Percentiles rank a stretch among this genome's conserved stretches.
phyloP scores from a whole-genome alignment of 2,797 vertebrate species.

The Zalophus californianus region DNA sequence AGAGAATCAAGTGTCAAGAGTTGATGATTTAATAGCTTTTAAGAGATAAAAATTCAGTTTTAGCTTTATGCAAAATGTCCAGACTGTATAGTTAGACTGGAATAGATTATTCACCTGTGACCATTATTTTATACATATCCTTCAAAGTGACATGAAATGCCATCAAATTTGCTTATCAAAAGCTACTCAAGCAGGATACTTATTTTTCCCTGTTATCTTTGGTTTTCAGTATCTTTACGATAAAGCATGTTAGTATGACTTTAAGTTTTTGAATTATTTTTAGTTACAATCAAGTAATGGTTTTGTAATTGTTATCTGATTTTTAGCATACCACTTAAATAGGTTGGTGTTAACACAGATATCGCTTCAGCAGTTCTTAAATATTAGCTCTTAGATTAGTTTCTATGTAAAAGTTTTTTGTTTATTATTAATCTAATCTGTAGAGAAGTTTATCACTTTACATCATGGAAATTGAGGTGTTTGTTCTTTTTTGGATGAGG shows the following conservation, averaged over 20 bases:
- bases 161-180: slow-evolving; percentile 68
- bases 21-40: slow-evolving; percentile 60
- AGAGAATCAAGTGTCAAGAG: slow-evolving; percentile 22
- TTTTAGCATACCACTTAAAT: slow-evolving; percentile 15
- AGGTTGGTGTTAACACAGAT: neutral
- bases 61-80: slow-evolving; percentile 52
- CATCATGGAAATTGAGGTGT: neutral
- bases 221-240: slow-evolving; percentile 25
- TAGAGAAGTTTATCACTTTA: neutral
- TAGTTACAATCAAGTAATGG: slow-evolving; percentile 2
- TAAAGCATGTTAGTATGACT: slow-evolving; percentile 42
- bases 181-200: neutral
- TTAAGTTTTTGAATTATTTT: slow-evolving; percentile 25
- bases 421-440: slow-evolving; percentile 34
- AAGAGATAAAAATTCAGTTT: slow-evolving; percentile 63
- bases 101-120: slow-evolving; percentile 58
- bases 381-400: neutral
- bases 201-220: slow-evolving; percentile 24
- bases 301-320: slow-evolving; percentile 47
- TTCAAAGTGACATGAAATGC: slow-evolving; percentile 64
- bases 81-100: slow-evolving; percentile 46
- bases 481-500: slow-evolving; percentile 43
- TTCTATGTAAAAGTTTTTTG: neutral
- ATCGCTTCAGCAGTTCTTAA: neutral
- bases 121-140: slow-evolving; percentile 63